Base-by-base conservation (phyloP, 2,797 vertebrate species). In the Gobionotothen gibberifrons region DNA sequence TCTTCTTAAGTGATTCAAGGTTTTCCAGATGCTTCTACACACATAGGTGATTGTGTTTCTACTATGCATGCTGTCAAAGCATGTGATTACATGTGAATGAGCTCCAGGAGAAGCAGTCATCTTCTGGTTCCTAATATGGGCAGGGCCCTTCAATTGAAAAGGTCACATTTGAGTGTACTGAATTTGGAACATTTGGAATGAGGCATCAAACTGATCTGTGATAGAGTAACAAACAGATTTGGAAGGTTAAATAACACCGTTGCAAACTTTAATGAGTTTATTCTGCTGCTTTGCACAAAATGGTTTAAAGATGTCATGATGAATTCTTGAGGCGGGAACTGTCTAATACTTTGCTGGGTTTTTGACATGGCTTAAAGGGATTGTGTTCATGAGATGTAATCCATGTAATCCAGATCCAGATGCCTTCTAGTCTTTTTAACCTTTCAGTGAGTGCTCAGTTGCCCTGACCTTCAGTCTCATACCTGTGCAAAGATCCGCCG, bases 291-390 rank as follows among this genome's bases (percentile, higher is more conserved):
- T 71, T 90, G 88, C 79, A 47, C 90, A 84, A 75, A 84, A 84
- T 78, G 89, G 74, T 90, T 87, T 86, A 74, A 86, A 85, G 83
- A 82, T 90, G 82, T 90, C 85, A 77, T 85, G 58, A 81, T 66
- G 72, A 83, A 88, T 89, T 84, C 79, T 68, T 85, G 74, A 62
- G 6, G 65, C 21, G 59, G 84, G 85, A 81, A 87, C 84, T 75
- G 82, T 88, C 85, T 87, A 79, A 91, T 85, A 80, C 84, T 82
- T 83, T 79, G 67, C n/a, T 82, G 86, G 70, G 78, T 93, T 87
- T 91, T 87, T 91, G 91, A 92, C 89, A 80, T 64, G 89, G 90
- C 87, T 93, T 93, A 92, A 86, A 89, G 75, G 90, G 92, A 93
- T 94, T 92, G 87, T 87, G 84, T 91, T 91, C 88, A 90, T 91